A percentile compares a stretch with the other conserved stretches of the same genome.
Evolutionary conservation across 1,140 invertebrate genomes (phyloP).

Genomic region (Agrypnia vestita): DNA sequence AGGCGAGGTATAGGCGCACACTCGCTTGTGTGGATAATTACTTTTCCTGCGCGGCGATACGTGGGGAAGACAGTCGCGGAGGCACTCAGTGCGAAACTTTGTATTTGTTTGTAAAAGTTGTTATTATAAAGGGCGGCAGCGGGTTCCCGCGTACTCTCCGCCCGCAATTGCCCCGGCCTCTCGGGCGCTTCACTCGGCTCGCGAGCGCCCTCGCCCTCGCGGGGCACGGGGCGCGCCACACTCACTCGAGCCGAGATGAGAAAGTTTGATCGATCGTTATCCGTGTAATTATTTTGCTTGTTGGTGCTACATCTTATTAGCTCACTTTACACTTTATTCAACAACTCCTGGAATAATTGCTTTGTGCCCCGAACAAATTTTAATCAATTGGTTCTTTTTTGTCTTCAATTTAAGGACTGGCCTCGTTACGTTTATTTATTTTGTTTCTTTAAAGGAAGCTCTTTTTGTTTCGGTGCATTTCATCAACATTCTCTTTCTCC

Average conservation of each 20-base stretch:
- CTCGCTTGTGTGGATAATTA: constrained; percentile 8
- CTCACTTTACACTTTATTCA: constrained; percentile 26
- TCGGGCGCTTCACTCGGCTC: not conserved
- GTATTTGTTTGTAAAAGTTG: not conserved
- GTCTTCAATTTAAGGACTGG: not conserved
- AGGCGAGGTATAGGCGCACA: not conserved
- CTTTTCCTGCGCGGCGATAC: not conserved
- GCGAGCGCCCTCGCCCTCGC: not conserved
- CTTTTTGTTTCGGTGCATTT: no score
- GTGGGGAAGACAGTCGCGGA: no score
- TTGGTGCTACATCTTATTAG: constrained; percentile 18
- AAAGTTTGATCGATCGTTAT: constrained; percentile 42
- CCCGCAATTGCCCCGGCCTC: not conserved
- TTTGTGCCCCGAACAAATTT: constrained; percentile 8
- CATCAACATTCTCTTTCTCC: no score
- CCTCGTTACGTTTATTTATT: not conserved
- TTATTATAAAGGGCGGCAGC: not conserved
- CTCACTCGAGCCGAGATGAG: constrained; percentile 27
- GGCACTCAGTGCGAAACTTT: not conserved
- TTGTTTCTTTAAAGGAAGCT: no score
- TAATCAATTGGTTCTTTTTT: constrained; percentile 17
- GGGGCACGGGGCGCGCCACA: constrained; percentile 16
- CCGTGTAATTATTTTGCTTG: constrained; percentile 21
- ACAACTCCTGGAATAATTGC: constrained; percentile 13
- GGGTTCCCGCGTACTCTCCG: not conserved